Evolutionary conservation across 2,797 vertebrate species (phyloP).

Genomic region (Nyctalus aviator): DNA sequence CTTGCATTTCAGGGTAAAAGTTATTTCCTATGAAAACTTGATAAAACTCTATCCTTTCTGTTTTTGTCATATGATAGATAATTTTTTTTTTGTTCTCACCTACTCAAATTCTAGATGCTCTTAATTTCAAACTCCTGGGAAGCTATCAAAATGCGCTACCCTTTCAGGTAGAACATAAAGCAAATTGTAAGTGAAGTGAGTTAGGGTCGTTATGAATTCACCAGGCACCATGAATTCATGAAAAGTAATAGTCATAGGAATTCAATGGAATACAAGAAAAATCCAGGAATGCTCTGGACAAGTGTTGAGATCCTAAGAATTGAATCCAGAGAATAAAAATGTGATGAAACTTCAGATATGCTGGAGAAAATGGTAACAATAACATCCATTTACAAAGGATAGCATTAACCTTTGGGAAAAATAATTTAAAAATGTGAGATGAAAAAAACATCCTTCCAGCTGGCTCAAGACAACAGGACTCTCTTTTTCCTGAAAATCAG

Average conservation of each 20-base stretch:
- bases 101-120: background rate
- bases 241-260: background rate
- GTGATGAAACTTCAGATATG: background rate
- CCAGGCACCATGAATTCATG: background rate
- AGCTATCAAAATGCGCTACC: background rate
- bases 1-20: background rate
- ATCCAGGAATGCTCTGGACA: background rate
- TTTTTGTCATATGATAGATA: background rate
- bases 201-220: background rate
- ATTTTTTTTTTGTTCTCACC: background rate
- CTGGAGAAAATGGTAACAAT: background rate
- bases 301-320: background rate
- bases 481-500: background rate
- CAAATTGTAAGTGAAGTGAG: background rate
- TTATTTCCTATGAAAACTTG: slow-evolving; percentile 36
- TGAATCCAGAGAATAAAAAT: background rate
- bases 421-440: background rate
- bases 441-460: fast-evolving
- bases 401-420: background rate
- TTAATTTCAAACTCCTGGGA: background rate
- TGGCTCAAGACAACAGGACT: background rate
- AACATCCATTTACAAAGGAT: background rate
- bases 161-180: background rate
- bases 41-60: slow-evolving; percentile 14
- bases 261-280: background rate